These are phyloP conservation scores for Galerucella nymphaeae DNA, from an alignment of 2,888 invertebrate genomes.

Conservation along the genomic window DNA sequence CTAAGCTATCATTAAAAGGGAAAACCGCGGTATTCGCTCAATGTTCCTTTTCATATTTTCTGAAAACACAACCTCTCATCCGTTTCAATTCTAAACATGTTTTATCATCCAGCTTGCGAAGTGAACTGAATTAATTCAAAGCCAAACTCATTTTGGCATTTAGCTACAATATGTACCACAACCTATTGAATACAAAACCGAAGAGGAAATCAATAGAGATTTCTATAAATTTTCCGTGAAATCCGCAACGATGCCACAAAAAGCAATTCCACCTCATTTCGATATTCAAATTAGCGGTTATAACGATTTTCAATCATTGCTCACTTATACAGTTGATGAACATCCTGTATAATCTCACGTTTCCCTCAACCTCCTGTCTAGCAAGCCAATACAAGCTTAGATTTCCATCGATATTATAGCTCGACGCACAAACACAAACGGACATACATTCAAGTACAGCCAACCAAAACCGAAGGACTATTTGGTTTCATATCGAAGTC, in stretches of 20 bases:
- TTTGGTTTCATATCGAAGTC: slow-evolving; percentile 13
- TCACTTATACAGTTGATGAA: background rate
- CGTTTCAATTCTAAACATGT: background rate
- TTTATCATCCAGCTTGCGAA: background rate
- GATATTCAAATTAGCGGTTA: slow-evolving; percentile 30
- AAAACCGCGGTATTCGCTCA: too few relatives aligned
- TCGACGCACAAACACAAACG: slow-evolving; percentile 5
- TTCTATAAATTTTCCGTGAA: background rate
- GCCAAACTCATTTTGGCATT: background rate
- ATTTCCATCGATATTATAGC: slow-evolving; percentile 8
- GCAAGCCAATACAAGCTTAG: background rate
- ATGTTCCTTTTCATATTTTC: too few relatives aligned
- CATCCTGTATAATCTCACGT: background rate
- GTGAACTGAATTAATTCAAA: background rate
- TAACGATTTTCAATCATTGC: background rate
- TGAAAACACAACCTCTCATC: too few relatives aligned
- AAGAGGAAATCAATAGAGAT: background rate
- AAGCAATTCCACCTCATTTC: slow-evolving; percentile 29
- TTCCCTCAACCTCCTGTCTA: background rate
- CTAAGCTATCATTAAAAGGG: too few relatives aligned
- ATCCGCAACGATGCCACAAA: slow-evolving; percentile 8
- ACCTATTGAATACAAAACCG: background rate
- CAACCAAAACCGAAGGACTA: slow-evolving; percentile 7
- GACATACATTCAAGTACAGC: background rate
- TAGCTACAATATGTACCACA: background rate